Evolutionary conservation across 1,140 invertebrate species (phyloP).

Genomic region (Cotesia vestalis): DNA sequence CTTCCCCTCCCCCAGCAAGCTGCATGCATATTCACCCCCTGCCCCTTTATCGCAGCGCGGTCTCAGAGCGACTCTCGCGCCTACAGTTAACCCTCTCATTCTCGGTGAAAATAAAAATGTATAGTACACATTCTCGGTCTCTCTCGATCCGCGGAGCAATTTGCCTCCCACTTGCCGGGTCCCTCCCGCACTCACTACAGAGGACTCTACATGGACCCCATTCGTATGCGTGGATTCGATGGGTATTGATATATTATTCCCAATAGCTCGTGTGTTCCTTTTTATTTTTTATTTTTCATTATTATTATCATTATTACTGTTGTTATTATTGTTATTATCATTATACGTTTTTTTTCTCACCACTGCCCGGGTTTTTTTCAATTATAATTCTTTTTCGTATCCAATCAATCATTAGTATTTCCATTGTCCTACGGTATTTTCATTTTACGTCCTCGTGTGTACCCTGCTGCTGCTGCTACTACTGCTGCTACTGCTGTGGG

Average conservation of each 20-base stretch:
- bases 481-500: not conserved
- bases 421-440: conserved; percentile 68
- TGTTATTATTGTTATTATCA: no score
- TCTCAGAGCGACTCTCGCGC: not conserved
- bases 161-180: conserved; percentile 40
- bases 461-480: conserved; percentile 35
- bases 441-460: conserved; percentile 63
- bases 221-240: conserved; percentile 67
- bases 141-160: conserved; percentile 19
- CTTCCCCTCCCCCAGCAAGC: not conserved
- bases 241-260: conserved; percentile 68
- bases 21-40: not conserved
- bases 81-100: conserved; percentile 3
- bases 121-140: conserved; percentile 17
- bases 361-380: conserved; percentile 64
- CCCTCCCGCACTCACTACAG: conserved; percentile 43
- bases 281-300: no score
- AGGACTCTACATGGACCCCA: conserved; percentile 51
- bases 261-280: conserved; percentile 60
- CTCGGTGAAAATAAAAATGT: conserved; percentile 5
- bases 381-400: conserved; percentile 69
- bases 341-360: conserved; percentile 47
- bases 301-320: no score
- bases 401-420: conserved; percentile 69
- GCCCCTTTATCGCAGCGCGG: not conserved